Conservation (phyloP, 2,797 vertebrate species). For the Alosa sapidissima region DNA sequence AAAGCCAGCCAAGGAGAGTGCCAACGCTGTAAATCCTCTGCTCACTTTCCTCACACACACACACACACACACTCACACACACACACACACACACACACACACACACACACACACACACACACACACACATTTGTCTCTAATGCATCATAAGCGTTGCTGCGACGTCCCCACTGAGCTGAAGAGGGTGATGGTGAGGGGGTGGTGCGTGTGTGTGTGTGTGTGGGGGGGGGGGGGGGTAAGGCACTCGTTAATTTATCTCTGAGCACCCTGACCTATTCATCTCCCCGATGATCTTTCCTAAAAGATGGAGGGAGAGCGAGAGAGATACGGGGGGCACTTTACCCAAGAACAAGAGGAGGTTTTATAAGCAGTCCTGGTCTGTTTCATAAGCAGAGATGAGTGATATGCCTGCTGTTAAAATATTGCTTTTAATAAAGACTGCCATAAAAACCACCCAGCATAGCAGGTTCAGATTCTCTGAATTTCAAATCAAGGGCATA, state of each 20-base stretch:
- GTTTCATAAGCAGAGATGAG: neutral
- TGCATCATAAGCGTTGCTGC: slow-evolving; percentile 57
- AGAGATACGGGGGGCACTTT: neutral
- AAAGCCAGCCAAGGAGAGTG: slow-evolving; percentile 44
- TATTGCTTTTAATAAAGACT: slow-evolving; percentile 4
- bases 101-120: neutral
- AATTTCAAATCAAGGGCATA: neutral
- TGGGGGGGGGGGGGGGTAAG: slow-evolving; percentile 45
- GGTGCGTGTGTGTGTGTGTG: slow-evolving; percentile 46
- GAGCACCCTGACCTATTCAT: slow-evolving; percentile 60
- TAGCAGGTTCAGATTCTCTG: neutral
- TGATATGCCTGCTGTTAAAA: neutral
- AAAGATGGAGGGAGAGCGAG: neutral
- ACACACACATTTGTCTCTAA: slow-evolving; percentile 47
- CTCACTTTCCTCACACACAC: slow-evolving; percentile 23
- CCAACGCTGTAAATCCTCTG: slow-evolving; percentile 56
- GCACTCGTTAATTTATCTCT: slow-evolving; percentile 63
- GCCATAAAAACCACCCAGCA: neutral
- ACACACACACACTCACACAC: neutral
- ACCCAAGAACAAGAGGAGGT: neutral
- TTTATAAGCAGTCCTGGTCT: neutral
- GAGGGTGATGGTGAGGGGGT: slow-evolving; percentile 49
- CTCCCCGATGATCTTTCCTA: slow-evolving; percentile 44
- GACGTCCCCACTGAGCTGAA: slow-evolving; percentile 28
- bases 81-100: slow-evolving; percentile 3